Conservation (phyloP, 1,140 invertebrate genomes). For the Eulimnadia texana region DNA sequence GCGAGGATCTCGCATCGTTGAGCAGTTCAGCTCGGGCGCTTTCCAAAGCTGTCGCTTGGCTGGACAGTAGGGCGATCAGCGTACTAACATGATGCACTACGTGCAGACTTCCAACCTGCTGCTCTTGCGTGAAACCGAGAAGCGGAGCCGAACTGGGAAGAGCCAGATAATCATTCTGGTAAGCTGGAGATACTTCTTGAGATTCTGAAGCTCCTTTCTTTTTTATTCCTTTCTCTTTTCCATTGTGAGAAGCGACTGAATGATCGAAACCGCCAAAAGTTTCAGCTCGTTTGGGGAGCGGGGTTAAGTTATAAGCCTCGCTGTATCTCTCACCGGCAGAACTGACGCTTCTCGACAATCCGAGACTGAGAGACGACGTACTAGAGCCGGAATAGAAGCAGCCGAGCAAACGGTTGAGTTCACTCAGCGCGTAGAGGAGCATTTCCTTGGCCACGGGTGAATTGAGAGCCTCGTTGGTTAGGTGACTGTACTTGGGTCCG, state of each 20-base stretch:
- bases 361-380: conserved; percentile 45
- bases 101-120: conserved; percentile 4
- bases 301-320: conserved; percentile 60
- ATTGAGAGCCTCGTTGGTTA: conserved; percentile 38
- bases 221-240: conserved; percentile 2
- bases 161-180: neutral
- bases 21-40: conserved; percentile 29
- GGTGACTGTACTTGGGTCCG: conserved; percentile 36
- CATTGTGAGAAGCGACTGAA: conserved; percentile 20
- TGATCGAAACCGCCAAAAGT: conserved; percentile 86
- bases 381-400: conserved; percentile 35
- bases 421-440: conserved; percentile 20
- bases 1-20: neutral
- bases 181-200: neutral
- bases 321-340: conserved; percentile 81
- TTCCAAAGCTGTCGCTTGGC: conserved; percentile 71
- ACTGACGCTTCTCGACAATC: conserved; percentile 72
- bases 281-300: conserved; percentile 75
- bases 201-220: conserved; percentile 3
- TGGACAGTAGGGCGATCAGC: conserved; percentile 62
- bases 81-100: conserved; percentile 33
- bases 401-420: neutral
- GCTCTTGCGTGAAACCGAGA: neutral
- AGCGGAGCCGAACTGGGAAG: neutral
- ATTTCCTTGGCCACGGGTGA: conserved; percentile 21